Base-by-base conservation (phyloP, 2,888 invertebrate species). In the Acrocera orbiculus region DNA sequence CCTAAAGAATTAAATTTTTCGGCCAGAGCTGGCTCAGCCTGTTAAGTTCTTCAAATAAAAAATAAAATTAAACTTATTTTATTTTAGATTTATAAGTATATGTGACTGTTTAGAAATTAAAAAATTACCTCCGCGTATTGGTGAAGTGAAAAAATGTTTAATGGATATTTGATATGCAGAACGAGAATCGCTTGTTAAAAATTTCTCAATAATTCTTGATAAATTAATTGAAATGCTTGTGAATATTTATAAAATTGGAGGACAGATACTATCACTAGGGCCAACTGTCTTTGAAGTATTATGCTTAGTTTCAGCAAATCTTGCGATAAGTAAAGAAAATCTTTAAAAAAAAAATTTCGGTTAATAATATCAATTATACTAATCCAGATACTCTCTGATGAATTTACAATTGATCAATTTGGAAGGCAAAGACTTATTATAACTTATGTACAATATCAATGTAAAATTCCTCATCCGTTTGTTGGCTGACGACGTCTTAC, bases 241-340 rank as follows among this genome's bases (percentile, higher is more conserved):
- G 15, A 76, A 79, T 46, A 83, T 85, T 5, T 85, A 87, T n/a
- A 60, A 70, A 42, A 64, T 85, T 20, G 71, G 71, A 3, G 76
- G 76, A 0, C 75, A 75, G 37, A 62, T 70, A 17, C 61, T 90
- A 40, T 83, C 85, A 53, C 69, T 90, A 38, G 81, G 86, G 5
- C 80, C 81, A 43, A 77, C 80, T 31, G 78, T 82, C 10, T 95
- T 96, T 62, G 86, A 90, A 50, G 79, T 87, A 3, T 65, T 95
- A 34, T 86, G 86, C 30, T 67, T 79, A 37, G 64, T 96, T 24
- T 82, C 90, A 32, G 75, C 80, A 23, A 80, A 85, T 43, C 66
- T 87, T 35, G 76, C 86, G 10, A 76, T 78, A 46, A 64, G 72
- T 41, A 23, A 15, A 11, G 15, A 29, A 29, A 16, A 30, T 6